A percentile compares a stretch with the other conserved stretches of the same genome.
These are phyloP conservation scores for Phalacrocorax brasilianus DNA, from an alignment of 2,113 vertebrate species.

Conservation along the genomic window DNA sequence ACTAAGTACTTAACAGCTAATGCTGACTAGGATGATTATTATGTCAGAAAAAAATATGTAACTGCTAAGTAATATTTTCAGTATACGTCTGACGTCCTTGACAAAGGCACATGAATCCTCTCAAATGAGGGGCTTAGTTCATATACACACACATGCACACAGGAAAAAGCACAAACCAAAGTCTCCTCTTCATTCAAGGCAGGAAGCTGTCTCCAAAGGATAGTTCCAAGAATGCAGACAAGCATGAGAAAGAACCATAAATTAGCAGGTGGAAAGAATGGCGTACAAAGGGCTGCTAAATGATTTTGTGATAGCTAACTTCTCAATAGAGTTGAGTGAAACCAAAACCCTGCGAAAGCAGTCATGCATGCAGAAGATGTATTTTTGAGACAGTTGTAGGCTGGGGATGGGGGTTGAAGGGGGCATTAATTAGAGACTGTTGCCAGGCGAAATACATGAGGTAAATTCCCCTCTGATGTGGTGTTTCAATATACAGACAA, in stretches of 20 bases:
- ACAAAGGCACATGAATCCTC: neutral
- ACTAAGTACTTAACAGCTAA: neutral
- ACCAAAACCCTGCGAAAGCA: neutral
- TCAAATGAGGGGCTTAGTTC: neutral
- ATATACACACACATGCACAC: neutral
- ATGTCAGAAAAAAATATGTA: neutral
- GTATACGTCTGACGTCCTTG: neutral
- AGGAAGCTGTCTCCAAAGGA: conserved; percentile 32
- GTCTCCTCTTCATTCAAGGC: neutral
- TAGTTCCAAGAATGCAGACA: conserved; percentile 24
- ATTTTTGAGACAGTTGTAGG: neutral
- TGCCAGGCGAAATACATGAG: neutral
- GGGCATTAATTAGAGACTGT: neutral
- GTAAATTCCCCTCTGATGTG: neutral
- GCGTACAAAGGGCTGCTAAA: conserved; percentile 21
- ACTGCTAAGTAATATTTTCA: neutral
- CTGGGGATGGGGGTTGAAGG: neutral
- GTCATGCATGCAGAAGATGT: neutral
- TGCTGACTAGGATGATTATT: conserved; percentile 3
- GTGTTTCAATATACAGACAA: conserved; percentile 1
- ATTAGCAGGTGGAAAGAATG: conserved; percentile 27
- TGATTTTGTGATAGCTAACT: conserved; percentile 26
- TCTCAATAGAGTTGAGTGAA: neutral
- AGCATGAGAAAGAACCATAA: neutral
- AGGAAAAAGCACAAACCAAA: neutral